Percentiles rank a stretch among this genome's conserved stretches.
phyloP scores from a whole-genome alignment of 2,113 vertebrate species.

The Otocyon megalotis region DNA sequence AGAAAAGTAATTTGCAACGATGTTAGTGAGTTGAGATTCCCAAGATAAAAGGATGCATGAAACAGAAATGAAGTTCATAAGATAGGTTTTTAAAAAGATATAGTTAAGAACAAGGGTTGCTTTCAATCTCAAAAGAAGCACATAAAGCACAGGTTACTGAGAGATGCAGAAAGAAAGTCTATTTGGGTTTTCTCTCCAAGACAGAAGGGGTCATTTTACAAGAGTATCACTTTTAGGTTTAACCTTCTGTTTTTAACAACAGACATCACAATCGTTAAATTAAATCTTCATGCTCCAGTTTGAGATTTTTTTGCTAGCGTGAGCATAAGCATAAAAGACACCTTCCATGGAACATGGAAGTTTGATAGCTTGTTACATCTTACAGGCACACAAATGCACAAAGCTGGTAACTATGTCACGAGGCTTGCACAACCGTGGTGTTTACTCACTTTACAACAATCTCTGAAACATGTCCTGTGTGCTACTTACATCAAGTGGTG shows the following conservation, averaged over 20 bases:
- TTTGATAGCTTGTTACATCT: constrained; percentile 40
- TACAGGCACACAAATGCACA: constrained; percentile 56
- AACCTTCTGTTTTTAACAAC: constrained; percentile 54
- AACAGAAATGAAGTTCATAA: constrained; percentile 43
- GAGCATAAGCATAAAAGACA: neutral
- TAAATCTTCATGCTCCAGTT: constrained; percentile 10
- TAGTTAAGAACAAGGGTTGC: constrained; percentile 3
- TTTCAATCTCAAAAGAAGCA: constrained; percentile 57
- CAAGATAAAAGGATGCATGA: constrained; percentile 28
- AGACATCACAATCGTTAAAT: constrained; percentile 30
- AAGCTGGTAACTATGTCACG: neutral
- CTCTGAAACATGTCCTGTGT: constrained; percentile 59
- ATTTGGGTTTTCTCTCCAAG: constrained; percentile 29
- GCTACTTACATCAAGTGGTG: constrained; percentile 98
- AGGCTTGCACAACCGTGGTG: neutral
- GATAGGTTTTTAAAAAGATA: neutral
- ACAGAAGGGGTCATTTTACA: constrained; percentile 26
- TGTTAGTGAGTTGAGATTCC: constrained; percentile 25
- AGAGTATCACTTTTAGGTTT: neutral
- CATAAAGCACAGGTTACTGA: constrained; percentile 29
- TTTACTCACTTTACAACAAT: constrained; percentile 60
- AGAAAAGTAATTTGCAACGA: constrained; percentile 6
- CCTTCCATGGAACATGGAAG: constrained; percentile 18
- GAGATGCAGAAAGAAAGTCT: neutral
- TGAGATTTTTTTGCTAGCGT: constrained; percentile 32